These are phyloP conservation scores for Dreissena polymorpha DNA, from an alignment of 1,140 invertebrate species.

Conservation along the genomic window DNA sequence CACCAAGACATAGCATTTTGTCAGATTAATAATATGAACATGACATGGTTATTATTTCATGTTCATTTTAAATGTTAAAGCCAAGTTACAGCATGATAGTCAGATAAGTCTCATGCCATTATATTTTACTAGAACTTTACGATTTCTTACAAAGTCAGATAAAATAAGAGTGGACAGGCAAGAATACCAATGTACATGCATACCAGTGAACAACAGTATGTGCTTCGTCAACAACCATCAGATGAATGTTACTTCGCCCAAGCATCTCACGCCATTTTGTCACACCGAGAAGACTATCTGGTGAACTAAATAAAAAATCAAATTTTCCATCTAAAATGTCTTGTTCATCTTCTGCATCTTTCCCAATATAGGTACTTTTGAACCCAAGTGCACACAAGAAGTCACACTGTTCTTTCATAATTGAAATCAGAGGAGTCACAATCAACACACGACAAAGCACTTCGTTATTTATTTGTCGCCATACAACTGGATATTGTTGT, in stretches of 20 bases:
- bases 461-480: too few species aligned
- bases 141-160: too few species aligned
- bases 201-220: slow-evolving; percentile 35
- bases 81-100: too few species aligned
- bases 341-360: not conserved
- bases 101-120: too few species aligned
- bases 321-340: not conserved
- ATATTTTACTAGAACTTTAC: too few species aligned
- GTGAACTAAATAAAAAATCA: slow-evolving; percentile 17
- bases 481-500: too few species aligned
- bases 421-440: slow-evolving; percentile 10
- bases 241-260: not conserved
- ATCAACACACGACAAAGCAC: slow-evolving; percentile 13
- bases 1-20: too few species aligned
- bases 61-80: too few species aligned
- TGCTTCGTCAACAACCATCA: slow-evolving; percentile 22
- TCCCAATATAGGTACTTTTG: slow-evolving; percentile 12
- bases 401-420: slow-evolving; percentile 38
- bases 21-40: too few species aligned
- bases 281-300: slow-evolving; percentile 10
- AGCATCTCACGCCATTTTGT: not conserved
- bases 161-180: too few species aligned
- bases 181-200: not conserved
- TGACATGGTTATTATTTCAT: too few species aligned
- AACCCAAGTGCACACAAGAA: slow-evolving; percentile 5